phyloP scores from a whole-genome alignment of 1,140 invertebrate species.

The Chrysomallon squamiferum region DNA sequence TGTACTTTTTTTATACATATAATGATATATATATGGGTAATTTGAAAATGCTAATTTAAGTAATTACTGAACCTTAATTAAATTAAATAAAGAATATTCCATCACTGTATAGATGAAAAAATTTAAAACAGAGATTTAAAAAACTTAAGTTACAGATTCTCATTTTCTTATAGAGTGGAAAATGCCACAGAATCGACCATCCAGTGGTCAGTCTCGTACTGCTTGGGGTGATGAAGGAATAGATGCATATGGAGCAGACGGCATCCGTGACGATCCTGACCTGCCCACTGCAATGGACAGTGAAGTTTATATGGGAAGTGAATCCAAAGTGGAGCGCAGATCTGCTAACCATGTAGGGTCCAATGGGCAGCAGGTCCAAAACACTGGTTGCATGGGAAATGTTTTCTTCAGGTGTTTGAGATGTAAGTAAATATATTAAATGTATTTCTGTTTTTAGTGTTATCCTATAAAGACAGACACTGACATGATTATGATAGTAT shows the following conservation, averaged over 20 bases:
- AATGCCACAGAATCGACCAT: conserved; percentile 26
- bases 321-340: conserved; percentile 13
- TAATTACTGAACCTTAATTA: too few species aligned
- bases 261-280: conserved; percentile 41
- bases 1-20: too few species aligned
- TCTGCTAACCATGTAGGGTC: neutral
- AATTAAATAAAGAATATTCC: too few species aligned
- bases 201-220: conserved; percentile 48
- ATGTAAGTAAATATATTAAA: conserved; percentile 46
- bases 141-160: too few species aligned
- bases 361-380: neutral
- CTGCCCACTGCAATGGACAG: conserved; percentile 24
- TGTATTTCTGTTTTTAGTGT: neutral
- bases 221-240: conserved; percentile 44
- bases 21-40: too few species aligned
- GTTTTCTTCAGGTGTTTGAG: conserved; percentile 45
- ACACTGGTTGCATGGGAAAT: conserved; percentile 13
- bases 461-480: neutral
- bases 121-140: too few species aligned
- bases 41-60: too few species aligned
- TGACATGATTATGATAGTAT: neutral
- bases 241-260: conserved; percentile 27
- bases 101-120: too few species aligned
- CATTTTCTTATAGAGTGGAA: too few species aligned
- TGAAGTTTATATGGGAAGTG: conserved; percentile 30